Percentiles rank a stretch among this genome's conserved stretches.
Conservation (phyloP, 2,797 vertebrate genomes). For the Ammospiza maritima region DNA sequence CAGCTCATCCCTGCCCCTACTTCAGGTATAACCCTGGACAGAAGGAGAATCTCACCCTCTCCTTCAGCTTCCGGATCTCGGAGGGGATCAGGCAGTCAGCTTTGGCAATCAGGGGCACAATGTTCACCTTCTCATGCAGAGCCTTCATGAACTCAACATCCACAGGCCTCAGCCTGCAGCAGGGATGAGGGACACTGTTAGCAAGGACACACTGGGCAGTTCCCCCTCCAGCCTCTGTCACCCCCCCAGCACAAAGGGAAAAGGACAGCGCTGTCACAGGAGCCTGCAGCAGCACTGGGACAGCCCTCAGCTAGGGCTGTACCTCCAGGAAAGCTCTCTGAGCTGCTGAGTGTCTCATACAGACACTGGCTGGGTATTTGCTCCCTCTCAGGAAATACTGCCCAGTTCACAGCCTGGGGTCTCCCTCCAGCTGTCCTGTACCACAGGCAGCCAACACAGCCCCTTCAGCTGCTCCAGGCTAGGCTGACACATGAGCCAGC, state of each 20-base stretch:
- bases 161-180: slow-evolving; percentile 89
- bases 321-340: neutral
- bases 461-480: neutral
- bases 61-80: slow-evolving; percentile 96
- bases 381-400: neutral
- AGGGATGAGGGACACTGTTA: neutral
- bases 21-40: neutral
- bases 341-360: neutral
- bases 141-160: slow-evolving; percentile 99
- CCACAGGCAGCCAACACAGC: neutral
- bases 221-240: neutral
- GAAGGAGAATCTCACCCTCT: slow-evolving; percentile 84
- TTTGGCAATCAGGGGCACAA: slow-evolving; percentile 95
- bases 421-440: neutral
- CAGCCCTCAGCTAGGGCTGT: neutral
- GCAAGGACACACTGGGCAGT: neutral
- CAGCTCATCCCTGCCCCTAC: neutral
- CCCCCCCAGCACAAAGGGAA: neutral
- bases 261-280: neutral
- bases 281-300: neutral
- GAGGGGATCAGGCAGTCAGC: slow-evolving; percentile 95
- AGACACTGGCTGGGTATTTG: neutral
- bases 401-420: neutral
- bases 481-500: neutral
- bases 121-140: slow-evolving; percentile 97